Percentiles rank a stretch among this genome's conserved stretches.
These are phyloP conservation scores for Ctenodactylus gundi DNA, from an alignment of 2,113 vertebrate genomes.

Conservation along the genomic window DNA sequence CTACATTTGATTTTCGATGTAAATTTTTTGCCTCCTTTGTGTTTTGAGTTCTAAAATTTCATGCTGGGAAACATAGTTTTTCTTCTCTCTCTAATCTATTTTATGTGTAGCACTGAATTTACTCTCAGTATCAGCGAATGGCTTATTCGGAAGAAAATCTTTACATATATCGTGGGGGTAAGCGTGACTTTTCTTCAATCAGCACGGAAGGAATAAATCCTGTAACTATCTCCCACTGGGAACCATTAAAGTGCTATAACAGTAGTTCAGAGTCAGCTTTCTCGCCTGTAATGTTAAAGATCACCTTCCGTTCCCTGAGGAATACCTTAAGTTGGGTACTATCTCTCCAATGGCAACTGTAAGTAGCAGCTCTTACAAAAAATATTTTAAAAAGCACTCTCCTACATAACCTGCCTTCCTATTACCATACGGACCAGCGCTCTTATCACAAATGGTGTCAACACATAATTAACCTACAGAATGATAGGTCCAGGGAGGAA, in stretches of 20 bases:
- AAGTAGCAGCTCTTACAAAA: conserved; percentile 67
- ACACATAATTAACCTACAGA: conserved; percentile 52
- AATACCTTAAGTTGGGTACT: conserved; percentile 65
- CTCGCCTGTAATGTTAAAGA: conserved; percentile 64
- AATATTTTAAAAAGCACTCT: conserved; percentile 47
- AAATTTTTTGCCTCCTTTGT: neutral
- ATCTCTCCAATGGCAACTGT: conserved; percentile 43
- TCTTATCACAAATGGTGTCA: conserved; percentile 29
- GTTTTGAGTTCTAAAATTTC: conserved; percentile 1
- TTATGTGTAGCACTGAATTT: neutral
- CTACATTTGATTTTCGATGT: neutral
- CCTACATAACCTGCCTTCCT: neutral
- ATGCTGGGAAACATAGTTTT: neutral
- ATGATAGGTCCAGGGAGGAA: neutral
- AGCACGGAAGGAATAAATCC: conserved; percentile 71
- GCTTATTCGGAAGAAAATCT: conserved; percentile 50
- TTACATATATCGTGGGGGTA: conserved; percentile 45
- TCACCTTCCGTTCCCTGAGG: conserved; percentile 66
- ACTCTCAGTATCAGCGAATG: neutral
- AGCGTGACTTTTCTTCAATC: conserved; percentile 62
- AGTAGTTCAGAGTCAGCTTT: conserved; percentile 75
- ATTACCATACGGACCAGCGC: neutral
- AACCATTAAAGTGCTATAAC: conserved; percentile 74
- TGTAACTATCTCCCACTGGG: conserved; percentile 74
- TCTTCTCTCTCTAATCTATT: neutral